A percentile compares a stretch with the other conserved stretches of the same genome.
phyloP scores from a whole-genome alignment of 1,140 invertebrate species.

The Drosophila tristis region DNA sequence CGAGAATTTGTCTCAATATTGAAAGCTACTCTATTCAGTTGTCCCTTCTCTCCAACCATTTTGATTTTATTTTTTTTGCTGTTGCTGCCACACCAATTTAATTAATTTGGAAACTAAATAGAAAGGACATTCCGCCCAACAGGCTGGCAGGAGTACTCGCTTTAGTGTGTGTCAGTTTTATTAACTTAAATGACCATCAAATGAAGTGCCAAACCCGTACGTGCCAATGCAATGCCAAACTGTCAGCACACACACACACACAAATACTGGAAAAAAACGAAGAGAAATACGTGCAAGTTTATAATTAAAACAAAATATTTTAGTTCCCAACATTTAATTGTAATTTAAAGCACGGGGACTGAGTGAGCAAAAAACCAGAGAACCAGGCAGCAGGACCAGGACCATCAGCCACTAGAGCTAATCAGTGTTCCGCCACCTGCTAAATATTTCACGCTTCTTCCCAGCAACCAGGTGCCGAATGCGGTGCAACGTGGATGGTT shows the following conservation, averaged over 20 bases:
- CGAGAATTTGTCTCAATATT: neutral
- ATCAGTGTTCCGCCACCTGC: neutral
- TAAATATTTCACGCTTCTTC: constrained; percentile 24
- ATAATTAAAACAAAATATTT: constrained; percentile 73
- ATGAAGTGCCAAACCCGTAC: constrained; percentile 45
- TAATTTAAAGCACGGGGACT: constrained; percentile 22
- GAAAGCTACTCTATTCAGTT: neutral
- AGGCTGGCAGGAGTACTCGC: neutral
- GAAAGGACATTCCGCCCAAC: constrained; percentile 4
- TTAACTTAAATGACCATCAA: constrained; percentile 62
- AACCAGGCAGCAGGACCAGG: constrained; percentile 1
- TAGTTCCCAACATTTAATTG: constrained; percentile 58
- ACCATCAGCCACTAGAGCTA: constrained; percentile 4
- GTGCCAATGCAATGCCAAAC: constrained; percentile 33
- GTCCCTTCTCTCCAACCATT: neutral
- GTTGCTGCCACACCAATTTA: constrained; percentile 28
- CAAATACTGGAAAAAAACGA: neutral
- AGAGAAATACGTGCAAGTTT: constrained; percentile 31
- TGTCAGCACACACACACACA: constrained; percentile 21
- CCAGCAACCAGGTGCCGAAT: too few species aligned
- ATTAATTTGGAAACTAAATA: constrained; percentile 49
- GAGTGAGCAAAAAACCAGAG: too few species aligned
- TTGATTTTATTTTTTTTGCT: constrained; percentile 1
- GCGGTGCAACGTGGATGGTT: too few species aligned
- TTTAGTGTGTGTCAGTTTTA: constrained; percentile 36